Evolutionary conservation across 2,888 invertebrate genomes (phyloP).

Genomic region (Conchocele bisecta): DNA sequence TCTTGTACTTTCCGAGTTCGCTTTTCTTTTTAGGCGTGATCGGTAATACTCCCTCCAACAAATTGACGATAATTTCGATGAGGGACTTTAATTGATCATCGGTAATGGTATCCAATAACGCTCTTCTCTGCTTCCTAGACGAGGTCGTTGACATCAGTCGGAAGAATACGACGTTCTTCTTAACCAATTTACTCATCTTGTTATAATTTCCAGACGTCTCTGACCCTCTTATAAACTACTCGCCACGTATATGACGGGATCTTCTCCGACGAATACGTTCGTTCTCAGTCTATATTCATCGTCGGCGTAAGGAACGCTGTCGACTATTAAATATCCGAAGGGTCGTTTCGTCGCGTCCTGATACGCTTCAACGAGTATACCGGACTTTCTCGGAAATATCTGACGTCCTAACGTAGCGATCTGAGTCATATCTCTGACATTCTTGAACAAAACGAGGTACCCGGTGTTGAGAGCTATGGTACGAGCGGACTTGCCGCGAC

Average conservation of each 20-base stretch:
- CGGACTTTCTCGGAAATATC: not conserved
- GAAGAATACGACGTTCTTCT: too few relatives aligned
- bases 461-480: not conserved
- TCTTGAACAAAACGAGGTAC: not conserved
- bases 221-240: too few relatives aligned
- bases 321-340: slow-evolving; percentile 18
- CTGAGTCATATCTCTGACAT: not conserved
- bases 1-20: too few relatives aligned
- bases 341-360: not conserved
- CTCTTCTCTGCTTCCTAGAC: too few relatives aligned
- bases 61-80: too few relatives aligned
- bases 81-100: too few relatives aligned
- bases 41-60: too few relatives aligned
- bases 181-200: too few relatives aligned
- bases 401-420: not conserved
- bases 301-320: slow-evolving; percentile 9
- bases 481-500: not conserved
- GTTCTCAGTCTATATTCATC: slow-evolving; percentile 21
- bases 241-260: slow-evolving; percentile 21
- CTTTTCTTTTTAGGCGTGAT: too few relatives aligned
- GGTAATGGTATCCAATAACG: too few relatives aligned
- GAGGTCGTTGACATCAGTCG: too few relatives aligned
- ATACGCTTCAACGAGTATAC: not conserved
- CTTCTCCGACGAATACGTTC: slow-evolving; percentile 11
- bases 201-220: too few relatives aligned